Percentiles rank a stretch among this genome's conserved stretches.
Conservation (phyloP, 2,888 invertebrate species). For the Pseudococcus viburni region DNA sequence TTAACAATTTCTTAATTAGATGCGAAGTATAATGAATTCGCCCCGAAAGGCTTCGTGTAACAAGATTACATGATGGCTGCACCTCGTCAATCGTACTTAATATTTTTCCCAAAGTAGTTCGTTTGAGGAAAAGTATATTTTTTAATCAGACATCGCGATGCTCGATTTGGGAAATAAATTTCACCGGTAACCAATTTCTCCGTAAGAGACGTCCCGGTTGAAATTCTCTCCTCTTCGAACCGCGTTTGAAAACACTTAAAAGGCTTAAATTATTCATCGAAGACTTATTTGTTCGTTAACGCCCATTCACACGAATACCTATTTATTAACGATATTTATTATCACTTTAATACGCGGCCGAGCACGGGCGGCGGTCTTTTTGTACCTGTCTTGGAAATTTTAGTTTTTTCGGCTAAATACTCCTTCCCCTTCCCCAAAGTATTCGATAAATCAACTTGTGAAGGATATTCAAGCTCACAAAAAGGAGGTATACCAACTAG, state of each 20-base stretch:
- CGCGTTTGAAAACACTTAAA: slow-evolving; percentile 48
- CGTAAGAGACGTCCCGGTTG: not conserved
- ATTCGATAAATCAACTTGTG: no score
- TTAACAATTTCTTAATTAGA: slow-evolving; percentile 54
- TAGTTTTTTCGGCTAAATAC: no score
- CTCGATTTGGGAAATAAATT: slow-evolving; percentile 4
- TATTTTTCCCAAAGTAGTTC: slow-evolving; percentile 24
- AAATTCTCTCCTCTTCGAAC: not conserved
- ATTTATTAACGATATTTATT: slow-evolving; percentile 64
- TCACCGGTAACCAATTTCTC: slow-evolving; percentile 4
- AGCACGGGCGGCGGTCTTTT: slow-evolving; percentile 40
- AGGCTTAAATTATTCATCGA: slow-evolving; percentile 59
- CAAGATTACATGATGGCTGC: slow-evolving; percentile 21
- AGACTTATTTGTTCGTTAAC: slow-evolving; percentile 64
- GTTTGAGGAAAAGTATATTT: not conserved
- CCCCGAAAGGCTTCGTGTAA: slow-evolving; percentile 37
- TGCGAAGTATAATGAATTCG: slow-evolving; percentile 47
- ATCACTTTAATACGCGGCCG: slow-evolving; percentile 50
- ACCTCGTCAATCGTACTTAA: not conserved
- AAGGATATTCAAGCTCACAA: no score
- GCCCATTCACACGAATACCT: slow-evolving; percentile 64
- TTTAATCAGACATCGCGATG: slow-evolving; percentile 3
- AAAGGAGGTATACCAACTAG: no score
- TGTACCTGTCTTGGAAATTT: not conserved
- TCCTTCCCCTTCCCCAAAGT: no score